phyloP scores from a whole-genome alignment of 2,888 invertebrate species.

The Parnassius glacialis region DNA sequence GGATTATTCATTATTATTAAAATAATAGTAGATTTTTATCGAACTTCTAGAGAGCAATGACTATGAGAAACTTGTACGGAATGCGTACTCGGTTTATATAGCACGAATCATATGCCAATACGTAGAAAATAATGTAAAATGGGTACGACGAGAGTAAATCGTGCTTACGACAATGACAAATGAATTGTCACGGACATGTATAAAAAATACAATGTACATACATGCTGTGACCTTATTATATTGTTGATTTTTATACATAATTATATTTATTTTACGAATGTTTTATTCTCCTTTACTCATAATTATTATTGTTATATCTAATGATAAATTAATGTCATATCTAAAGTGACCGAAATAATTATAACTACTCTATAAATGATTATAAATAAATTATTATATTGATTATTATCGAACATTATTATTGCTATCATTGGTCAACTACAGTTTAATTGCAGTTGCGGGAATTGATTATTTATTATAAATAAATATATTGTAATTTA shows the following conservation, averaged over 20 bases:
- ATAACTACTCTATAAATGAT: constrained; percentile 43
- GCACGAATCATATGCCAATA: constrained; percentile 54
- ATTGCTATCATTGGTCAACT: constrained; percentile 35
- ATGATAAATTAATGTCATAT: constrained; percentile 63
- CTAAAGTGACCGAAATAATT: constrained; percentile 59
- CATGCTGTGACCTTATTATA: constrained; percentile 68
- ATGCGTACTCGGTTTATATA: constrained; percentile 22
- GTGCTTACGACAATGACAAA: constrained; percentile 39
- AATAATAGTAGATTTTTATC: constrained; percentile 53
- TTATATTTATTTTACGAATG: constrained; percentile 58
- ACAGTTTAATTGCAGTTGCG: constrained; percentile 54
- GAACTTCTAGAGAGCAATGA: constrained; percentile 40
- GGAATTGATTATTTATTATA: constrained; percentile 65
- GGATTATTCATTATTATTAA: constrained; percentile 45
- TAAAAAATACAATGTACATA: constrained; percentile 49
- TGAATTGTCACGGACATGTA: constrained; percentile 45
- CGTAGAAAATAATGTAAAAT: constrained; percentile 59
- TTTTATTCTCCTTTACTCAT: constrained; percentile 60
- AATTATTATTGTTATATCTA: constrained; percentile 61
- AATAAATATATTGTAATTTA: constrained; percentile 45
- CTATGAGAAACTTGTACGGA: constrained; percentile 27
- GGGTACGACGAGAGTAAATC: constrained; percentile 59
- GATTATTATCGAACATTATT: constrained; percentile 4
- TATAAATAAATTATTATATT: constrained; percentile 37
- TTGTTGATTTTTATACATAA: constrained; percentile 63